phyloP scores from a whole-genome alignment of 2,888 invertebrate species.

The Phyllotreta cruciferae region DNA sequence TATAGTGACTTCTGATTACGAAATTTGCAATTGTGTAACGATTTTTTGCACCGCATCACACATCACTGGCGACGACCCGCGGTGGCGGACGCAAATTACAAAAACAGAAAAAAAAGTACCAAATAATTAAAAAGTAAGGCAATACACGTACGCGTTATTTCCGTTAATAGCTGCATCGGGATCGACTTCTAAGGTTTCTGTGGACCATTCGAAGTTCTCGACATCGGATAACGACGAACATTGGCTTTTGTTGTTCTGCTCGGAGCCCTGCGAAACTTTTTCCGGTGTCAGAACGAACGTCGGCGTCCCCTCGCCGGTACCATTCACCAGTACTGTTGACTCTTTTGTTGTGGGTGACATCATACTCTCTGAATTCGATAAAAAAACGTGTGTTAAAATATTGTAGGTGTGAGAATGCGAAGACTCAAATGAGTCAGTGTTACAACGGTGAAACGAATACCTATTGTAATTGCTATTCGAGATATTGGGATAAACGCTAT shows the following conservation, averaged over 20 bases:
- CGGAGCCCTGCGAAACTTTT: conserved; percentile 34
- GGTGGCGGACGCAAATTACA: background rate
- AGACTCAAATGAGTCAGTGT: background rate
- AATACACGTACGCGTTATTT: conserved; percentile 31
- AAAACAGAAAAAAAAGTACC: background rate
- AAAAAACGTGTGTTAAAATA: conserved; percentile 6
- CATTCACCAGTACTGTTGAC: conserved; percentile 36
- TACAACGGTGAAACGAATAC: background rate
- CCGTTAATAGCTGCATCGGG: conserved; percentile 48
- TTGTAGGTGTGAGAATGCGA: conserved; percentile 27
- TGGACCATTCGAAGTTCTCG: conserved; percentile 83
- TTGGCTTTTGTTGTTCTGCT: conserved; percentile 56
- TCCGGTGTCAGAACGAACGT: conserved; percentile 39
- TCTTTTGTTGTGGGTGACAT: conserved; percentile 41
- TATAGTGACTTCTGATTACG: conserved; percentile 1
- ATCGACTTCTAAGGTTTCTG: conserved; percentile 63
- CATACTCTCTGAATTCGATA: conserved; percentile 37
- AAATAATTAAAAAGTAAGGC: background rate
- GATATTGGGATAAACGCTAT: background rate
- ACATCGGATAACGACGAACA: conserved; percentile 74
- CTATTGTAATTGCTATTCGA: background rate
- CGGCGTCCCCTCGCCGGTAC: conserved; percentile 27
- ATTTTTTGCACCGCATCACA: background rate
- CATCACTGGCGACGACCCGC: background rate
- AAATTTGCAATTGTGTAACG: conserved; percentile 3